Evolutionary conservation across 2,797 vertebrate genomes (phyloP).

Genomic region (Alosa sapidissima): DNA sequence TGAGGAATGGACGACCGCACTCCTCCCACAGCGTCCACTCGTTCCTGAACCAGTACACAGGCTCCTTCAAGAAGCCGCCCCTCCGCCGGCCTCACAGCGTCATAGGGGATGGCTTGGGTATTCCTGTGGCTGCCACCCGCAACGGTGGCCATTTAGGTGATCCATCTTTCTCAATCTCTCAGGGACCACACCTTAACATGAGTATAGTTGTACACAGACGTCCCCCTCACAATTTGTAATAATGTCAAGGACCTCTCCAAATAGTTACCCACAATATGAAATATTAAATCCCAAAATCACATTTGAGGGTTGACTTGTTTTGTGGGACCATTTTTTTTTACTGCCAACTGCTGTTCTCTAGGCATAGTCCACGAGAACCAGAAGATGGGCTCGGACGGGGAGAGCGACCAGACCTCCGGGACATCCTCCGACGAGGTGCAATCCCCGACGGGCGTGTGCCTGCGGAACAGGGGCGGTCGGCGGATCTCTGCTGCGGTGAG

Average conservation of each 20-base stretch:
- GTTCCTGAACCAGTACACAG: constrained; percentile 94
- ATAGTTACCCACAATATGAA: background rate
- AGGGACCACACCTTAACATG: background rate
- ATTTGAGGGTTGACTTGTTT: background rate
- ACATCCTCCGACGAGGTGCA: constrained; percentile 96
- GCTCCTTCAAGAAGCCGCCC: constrained; percentile 94
- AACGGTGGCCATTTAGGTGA: constrained; percentile 95
- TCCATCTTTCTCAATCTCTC: constrained; percentile 30
- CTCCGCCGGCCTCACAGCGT: constrained; percentile 91
- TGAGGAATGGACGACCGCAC: constrained; percentile 92
- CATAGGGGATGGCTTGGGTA: constrained; percentile 91
- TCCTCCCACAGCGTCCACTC: constrained; percentile 96
- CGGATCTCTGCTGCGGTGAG: constrained; percentile 94
- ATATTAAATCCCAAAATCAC: background rate
- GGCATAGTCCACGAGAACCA: constrained; percentile 96
- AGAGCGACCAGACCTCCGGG: constrained; percentile 96
- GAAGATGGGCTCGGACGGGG: constrained; percentile 96
- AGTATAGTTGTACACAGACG: background rate
- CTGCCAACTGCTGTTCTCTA: constrained; percentile 59
- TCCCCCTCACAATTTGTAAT: too few species aligned
- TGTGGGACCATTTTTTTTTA: background rate
- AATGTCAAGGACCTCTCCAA: background rate
- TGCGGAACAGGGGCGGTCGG: constrained; percentile 89
- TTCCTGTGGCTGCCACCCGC: constrained; percentile 91
- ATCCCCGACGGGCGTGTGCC: constrained; percentile 92